Evolutionary conservation across 1,140 invertebrate genomes (phyloP), one percentile per base, ranked within the genome.

Genomic region (Leptinotarsa texana): DNA sequence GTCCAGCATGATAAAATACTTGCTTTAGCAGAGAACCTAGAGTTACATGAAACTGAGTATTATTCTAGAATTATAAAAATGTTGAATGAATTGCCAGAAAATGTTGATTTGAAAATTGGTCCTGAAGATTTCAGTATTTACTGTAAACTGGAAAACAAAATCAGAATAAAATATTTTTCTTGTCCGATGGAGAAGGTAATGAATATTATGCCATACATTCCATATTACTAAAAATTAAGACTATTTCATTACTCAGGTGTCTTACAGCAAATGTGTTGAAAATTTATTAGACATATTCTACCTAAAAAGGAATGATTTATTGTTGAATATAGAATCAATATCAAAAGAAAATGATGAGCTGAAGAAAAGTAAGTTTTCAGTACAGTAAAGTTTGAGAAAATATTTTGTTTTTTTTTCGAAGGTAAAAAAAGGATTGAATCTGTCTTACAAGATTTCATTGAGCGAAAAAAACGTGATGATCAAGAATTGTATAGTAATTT

Each of bases 361-460:
- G 15, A 18, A 57, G n/a, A 15, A 18, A 57, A 18, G 51, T 57
- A 57, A 57, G 51, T 17, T 65, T 65, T 65, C 22, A 65, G 13
- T 8, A 11, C 22, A 18, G 22, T 22, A 65, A n/a, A n/a, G 17
- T 65, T 22, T 18, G 4, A 21, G 6, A 0, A 22, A 22, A 27
- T 13, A 65, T 15, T 5, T 11, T 24, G 21, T 2, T 21, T 6
- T 13, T 6, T 13, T 6, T 15, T 78, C 72, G 22, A 66, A 79
- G 74, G 57, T 62, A 51, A 74, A 61, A 42, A 68, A 11, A 57
- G 17, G 11, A 69, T 76, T 51, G 69, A 79, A 22, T 48, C 3
- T 61, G 79, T 79, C 70, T 24, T 81, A 48, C n/a, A 78, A 33
- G 74, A 79, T 74, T 74, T 81, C 66, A 24, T 79, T 63, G 74